A percentile compares a stretch with the other conserved stretches of the same genome.
These are phyloP conservation scores for Clarias laeviceps DNA, from an alignment of 2,797 vertebrate genomes.

Conservation along the genomic window DNA sequence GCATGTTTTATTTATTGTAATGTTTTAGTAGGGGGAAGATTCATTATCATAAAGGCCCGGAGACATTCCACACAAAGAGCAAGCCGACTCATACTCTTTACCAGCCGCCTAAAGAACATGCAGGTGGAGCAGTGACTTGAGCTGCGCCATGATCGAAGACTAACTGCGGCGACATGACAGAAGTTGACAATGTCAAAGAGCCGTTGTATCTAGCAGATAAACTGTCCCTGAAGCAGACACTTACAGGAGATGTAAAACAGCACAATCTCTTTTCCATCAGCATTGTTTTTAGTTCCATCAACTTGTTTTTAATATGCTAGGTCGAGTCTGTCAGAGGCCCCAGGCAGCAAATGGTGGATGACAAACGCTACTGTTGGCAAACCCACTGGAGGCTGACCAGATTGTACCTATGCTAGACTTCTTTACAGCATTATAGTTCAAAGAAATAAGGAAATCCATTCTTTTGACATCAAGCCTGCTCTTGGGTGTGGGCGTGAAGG, in stretches of 20 bases:
- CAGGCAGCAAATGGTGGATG: slow-evolving; percentile 70
- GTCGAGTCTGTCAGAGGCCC: slow-evolving; percentile 75
- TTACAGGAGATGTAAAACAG: slow-evolving; percentile 77
- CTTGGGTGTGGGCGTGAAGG: slow-evolving; percentile 30
- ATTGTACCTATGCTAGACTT: slow-evolving; percentile 68
- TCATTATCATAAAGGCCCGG: slow-evolving; percentile 84
- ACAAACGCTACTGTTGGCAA: slow-evolving; percentile 67
- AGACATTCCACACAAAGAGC: slow-evolving; percentile 71
- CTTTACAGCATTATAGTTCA: slow-evolving; percentile 67
- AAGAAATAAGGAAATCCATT: slow-evolving; percentile 60
- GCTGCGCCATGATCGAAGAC: slow-evolving; percentile 59
- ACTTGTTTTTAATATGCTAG: slow-evolving; percentile 69
- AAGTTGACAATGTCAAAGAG: slow-evolving; percentile 82
- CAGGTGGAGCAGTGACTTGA: slow-evolving; percentile 64
- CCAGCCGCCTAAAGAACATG: slow-evolving; percentile 44
- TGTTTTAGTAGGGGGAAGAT: slow-evolving; percentile 76
- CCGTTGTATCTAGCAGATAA: slow-evolving; percentile 75
- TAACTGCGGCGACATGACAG: slow-evolving; percentile 71
- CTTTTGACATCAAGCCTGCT: slow-evolving; percentile 63
- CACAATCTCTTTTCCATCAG: slow-evolving; percentile 54
- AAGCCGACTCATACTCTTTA: slow-evolving; percentile 39
- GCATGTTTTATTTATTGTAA: slow-evolving; percentile 84
- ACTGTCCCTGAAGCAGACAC: slow-evolving; percentile 83
- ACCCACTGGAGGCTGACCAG: slow-evolving; percentile 76
- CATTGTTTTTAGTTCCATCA: slow-evolving; percentile 67